Conservation (phyloP, 2,888 invertebrate genomes). For the Caenorhabditis doughertyi region DNA sequence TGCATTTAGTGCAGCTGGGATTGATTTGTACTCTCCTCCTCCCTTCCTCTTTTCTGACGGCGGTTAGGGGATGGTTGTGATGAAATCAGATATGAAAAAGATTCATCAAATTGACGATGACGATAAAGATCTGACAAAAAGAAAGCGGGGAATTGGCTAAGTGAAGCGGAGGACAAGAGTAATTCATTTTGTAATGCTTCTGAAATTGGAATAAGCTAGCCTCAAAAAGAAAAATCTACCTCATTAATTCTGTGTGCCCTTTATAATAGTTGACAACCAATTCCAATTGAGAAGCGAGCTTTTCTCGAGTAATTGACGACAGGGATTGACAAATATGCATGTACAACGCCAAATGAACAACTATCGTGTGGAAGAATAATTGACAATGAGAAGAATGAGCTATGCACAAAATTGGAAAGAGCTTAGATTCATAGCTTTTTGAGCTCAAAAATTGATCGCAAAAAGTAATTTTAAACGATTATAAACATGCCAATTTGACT, state of each 20-base stretch:
- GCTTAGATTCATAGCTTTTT: no score
- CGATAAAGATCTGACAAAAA: slow-evolving; percentile 52
- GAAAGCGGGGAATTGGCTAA: not conserved
- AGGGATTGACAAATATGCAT: slow-evolving; percentile 48
- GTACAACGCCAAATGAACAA: slow-evolving; percentile 15
- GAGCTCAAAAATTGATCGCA: no score
- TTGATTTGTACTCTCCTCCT: slow-evolving; percentile 55
- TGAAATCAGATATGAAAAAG: slow-evolving; percentile 62
- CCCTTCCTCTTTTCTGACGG: slow-evolving; percentile 16
- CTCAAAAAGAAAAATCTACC: not conserved
- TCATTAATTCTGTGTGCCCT: not conserved
- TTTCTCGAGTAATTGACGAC: slow-evolving; percentile 39
- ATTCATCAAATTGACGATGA: slow-evolving; percentile 58
- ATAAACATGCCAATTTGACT: no score
- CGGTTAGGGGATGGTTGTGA: slow-evolving; percentile 16
- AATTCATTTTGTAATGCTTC: no score
- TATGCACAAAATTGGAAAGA: no score
- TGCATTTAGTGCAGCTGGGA: slow-evolving; percentile 62
- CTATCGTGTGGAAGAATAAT: slow-evolving; percentile 36
- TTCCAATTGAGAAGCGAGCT: not conserved
- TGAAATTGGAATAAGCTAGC: no score
- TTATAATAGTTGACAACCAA: not conserved
- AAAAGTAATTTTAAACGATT: no score
- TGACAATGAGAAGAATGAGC: not conserved
- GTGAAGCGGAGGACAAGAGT: no score